Base-by-base conservation (phyloP, 2,113 vertebrate species). In the Aldabrachelys gigantea region DNA sequence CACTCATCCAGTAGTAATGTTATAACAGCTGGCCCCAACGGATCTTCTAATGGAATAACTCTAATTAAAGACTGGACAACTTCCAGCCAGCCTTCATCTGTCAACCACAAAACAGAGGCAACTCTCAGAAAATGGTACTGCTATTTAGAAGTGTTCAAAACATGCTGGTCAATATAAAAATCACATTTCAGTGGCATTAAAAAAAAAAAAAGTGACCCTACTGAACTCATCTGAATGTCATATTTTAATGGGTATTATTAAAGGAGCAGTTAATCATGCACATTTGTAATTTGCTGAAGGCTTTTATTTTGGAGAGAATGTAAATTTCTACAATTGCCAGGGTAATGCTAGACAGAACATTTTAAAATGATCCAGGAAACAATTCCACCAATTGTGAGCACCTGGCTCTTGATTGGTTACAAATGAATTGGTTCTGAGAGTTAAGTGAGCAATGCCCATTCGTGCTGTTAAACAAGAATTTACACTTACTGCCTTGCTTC, bases 71-170 rank as follows among this genome's bases (percentile, higher is more conserved):
- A 99, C 19, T 99, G 99, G 94, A 99, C 99, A 96, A 99, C 99
- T 94, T 99, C 99, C 96, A 99, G 97, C 99, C 99, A 99, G 92
- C 99, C 99, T 95, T 99, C 99, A 98, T 99, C 99, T 99, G 97
- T 89, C 88, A 97, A 95, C 82, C 95, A 97, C 57, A 97, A 97
- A 97, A 97, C 83, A 98, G 91, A 98, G 96, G 85, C 11, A 80
- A 92, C 3, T 22, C 89, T 95, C 56, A 97, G n/a, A 89, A 80
- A 84, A 87, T 80, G 80, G 81, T 80, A 38, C 25, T 3, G 56
- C 25, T 52, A 80, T 84, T 89, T 86, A 41, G 6, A 94, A 96
- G 87, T 31, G 31, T 84, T 93, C 65, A 93, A 94, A 95, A 95
- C 12, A 88, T 5, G 69, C 4, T 86, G 38, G 31, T 31, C 84